A percentile compares a stretch with the other conserved stretches of the same genome.
Evolutionary conservation across 2,113 vertebrate species (phyloP).

Genomic region (Sus scrofa): T2T-Sscrofa CM000822.6:48801501-48802000

Average conservation of each 20-base stretch:
- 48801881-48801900: neutral
- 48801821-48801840: neutral
- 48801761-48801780: neutral
- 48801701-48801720: neutral
- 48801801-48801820: neutral
- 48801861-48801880: neutral
- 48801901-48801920: neutral
- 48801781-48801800: neutral
- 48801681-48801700: neutral
- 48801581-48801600: neutral
- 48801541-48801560: neutral
- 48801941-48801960: constrained; percentile 38
- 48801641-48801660: neutral
- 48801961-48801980: constrained; percentile 48
- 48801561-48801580: neutral
- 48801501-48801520: constrained; percentile 12
- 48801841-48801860: neutral
- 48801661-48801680: neutral
- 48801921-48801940: neutral
- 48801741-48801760: neutral
- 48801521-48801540: constrained; percentile 3
- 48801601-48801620: neutral
- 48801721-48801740: neutral
- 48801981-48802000: constrained; percentile 66
- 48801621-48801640: neutral